Evolutionary conservation across 2,888 invertebrate genomes (phyloP), one percentile per base, ranked within the genome.

Genomic region (Incurvaria masculella): DNA sequence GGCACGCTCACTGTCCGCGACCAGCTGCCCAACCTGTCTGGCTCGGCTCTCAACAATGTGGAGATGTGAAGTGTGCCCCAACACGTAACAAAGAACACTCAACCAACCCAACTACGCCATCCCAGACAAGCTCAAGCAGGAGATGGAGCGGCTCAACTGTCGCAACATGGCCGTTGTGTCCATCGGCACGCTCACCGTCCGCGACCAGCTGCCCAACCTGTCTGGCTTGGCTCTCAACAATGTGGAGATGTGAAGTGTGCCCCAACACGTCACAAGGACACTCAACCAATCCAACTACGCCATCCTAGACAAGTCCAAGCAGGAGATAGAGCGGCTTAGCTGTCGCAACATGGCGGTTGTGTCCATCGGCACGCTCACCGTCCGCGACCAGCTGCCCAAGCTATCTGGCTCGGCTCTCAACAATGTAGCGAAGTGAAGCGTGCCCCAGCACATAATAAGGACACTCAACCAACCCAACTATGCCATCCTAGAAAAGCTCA

Each of bases 81-180:
- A n/a, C n/a, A n/a, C n/a, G n/a, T n/a, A n/a, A n/a, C 53, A 51
- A 49, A 50, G n/a, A 18, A 42, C 18, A 4, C 6, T 90, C 43
- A 94, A 95, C 78, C 89, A 91, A 57, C 96, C 96, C 20, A 96
- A 96, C 73, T 86, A 88, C 70, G 94, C 94, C 0, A 95, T 96
- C 56, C 79, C 96, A 20, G 86, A 88, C 51, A 96, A 96, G 60
- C 79, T 97, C 18, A 81, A 87, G 49, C 69, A 82, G 49, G 96
- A 96, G 74, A 91, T 97, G 90, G 63, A 71, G 1, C 90, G 89
- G 64, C 68, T 94, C 39, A 73, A 83, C 14, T 87, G 86, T 46
- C 81, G 86, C 49, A 83, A 82, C 55, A 76, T 66, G 58, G 79
- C 81, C 1, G 76, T 85, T 4, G 81, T 80, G 39, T 83, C 86